phyloP scores from a whole-genome alignment of 2,888 invertebrate genomes.

The Apocheima hispidaria region DNA sequence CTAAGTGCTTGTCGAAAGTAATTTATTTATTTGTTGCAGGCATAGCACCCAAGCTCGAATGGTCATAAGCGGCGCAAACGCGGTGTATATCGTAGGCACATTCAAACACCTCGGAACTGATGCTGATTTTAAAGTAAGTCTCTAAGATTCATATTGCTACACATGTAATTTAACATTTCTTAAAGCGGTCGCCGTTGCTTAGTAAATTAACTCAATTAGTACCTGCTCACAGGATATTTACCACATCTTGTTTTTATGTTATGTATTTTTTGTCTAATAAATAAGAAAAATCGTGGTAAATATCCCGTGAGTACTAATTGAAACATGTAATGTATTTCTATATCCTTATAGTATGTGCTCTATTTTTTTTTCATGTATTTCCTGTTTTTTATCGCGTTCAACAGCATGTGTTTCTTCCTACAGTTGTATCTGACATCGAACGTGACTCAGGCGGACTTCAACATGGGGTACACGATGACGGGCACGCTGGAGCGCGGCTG shows the following conservation, averaged over 20 bases:
- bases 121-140: conserved; percentile 90
- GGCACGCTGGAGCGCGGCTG: conserved; percentile 93
- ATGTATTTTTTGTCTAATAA: no score
- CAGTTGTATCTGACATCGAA: conserved; percentile 93
- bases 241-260: no score
- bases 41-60: conserved; percentile 92
- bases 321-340: no score
- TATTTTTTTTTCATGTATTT: no score
- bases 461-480: conserved; percentile 96
- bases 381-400: no score
- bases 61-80: conserved; percentile 91
- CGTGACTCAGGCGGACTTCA: conserved; percentile 94
- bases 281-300: no score
- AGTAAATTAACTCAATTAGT: no score
- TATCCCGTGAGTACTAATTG: no score
- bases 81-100: conserved; percentile 92
- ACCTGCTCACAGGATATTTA: no score
- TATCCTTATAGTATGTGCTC: no score
- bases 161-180: no score
- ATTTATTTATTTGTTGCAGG: conserved; percentile 72
- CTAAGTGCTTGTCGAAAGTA: not conserved
- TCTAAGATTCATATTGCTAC: not conserved
- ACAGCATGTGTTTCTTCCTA: not conserved
- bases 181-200: no score
- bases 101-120: conserved; percentile 90